These are phyloP conservation scores for Sialis fuliginosa DNA, from an alignment of 2,888 invertebrate genomes.

Conservation along the genomic window DNA sequence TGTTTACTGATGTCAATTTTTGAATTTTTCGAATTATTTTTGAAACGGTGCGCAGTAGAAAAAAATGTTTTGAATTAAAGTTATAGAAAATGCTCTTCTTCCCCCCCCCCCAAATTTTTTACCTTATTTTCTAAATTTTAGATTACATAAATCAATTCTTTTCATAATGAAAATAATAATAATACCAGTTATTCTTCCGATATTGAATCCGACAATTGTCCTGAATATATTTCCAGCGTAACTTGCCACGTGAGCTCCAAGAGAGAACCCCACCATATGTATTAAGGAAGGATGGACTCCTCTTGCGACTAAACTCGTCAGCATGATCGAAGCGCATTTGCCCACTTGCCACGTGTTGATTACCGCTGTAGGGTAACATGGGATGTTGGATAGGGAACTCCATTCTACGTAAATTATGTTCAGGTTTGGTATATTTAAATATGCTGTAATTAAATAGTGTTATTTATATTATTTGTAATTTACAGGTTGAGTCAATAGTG, in stretches of 20 bases:
- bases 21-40: no score
- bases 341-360: conserved; percentile 39
- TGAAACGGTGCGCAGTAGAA: no score
- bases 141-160: not conserved
- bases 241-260: conserved; percentile 29
- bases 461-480: not conserved
- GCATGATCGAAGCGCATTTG: conserved; percentile 31
- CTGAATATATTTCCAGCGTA: not conserved
- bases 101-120: no score
- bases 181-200: not conserved
- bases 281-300: conserved; percentile 22
- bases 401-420: conserved; percentile 36
- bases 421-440: conserved; percentile 19
- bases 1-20: no score
- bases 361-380: conserved; percentile 38
- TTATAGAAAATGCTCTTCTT: no score
- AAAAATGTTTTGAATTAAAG: no score
- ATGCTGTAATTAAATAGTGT: conserved; percentile 15
- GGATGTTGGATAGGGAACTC: conserved; percentile 28
- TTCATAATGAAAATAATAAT: not conserved
- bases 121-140: not conserved
- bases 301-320: conserved; percentile 21
- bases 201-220: not conserved
- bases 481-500: not conserved
- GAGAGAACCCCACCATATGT: conserved; percentile 37